Conservation (phyloP, 2,888 invertebrate species). For the Tetramorium bicarinatum region DNA sequence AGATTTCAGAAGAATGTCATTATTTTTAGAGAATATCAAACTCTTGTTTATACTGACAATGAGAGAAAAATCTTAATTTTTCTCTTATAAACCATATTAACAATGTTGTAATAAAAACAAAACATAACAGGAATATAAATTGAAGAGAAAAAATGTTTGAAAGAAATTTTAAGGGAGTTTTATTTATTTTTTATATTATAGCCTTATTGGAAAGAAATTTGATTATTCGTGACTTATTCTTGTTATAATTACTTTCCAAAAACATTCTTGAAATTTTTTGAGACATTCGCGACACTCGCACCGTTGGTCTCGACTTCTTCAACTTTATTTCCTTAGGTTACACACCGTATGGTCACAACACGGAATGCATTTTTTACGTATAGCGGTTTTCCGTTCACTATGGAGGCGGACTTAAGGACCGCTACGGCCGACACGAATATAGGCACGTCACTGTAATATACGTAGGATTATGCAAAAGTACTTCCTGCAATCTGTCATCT, state of each 20-base stretch:
- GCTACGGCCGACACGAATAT: constrained; percentile 9
- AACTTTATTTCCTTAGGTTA: neutral
- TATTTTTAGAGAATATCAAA: neutral
- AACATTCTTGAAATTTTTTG: neutral
- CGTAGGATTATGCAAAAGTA: constrained; percentile 75
- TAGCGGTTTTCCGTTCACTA: constrained; percentile 31
- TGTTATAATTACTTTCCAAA: neutral
- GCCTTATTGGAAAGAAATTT: neutral
- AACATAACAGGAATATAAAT: neutral
- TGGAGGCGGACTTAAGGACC: constrained; percentile 22
- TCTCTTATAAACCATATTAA: neutral
- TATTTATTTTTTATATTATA: neutral
- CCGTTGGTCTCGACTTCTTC: neutral
- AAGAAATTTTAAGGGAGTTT: neutral
- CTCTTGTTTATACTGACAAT: neutral
- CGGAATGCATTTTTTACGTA: neutral
- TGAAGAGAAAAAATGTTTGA: neutral
- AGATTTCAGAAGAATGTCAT: neutral
- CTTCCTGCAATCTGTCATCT: constrained; percentile 79
- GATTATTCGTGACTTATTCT: neutral
- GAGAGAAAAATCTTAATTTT: neutral
- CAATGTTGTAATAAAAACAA: neutral
- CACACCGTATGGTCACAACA: neutral
- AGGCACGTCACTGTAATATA: constrained; percentile 44
- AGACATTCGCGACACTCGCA: neutral